Evolutionary conservation across 2,888 invertebrate species (phyloP).

Genomic region (Sminthurinus aureus): DNA sequence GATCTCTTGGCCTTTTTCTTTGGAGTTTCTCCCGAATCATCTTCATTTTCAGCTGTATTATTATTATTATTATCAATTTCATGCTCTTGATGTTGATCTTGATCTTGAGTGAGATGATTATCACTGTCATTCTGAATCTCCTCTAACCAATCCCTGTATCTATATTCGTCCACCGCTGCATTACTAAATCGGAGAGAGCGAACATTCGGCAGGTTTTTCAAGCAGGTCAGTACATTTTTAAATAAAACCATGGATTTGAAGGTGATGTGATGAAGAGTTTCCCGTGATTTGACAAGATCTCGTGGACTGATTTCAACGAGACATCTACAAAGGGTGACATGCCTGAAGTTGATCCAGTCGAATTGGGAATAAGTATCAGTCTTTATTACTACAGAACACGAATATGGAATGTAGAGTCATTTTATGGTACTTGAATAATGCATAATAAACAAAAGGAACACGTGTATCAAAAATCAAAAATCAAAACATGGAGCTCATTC

Average conservation of each 20-base stretch:
- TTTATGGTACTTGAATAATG: too few species aligned
- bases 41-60: too few species aligned
- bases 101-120: background rate
- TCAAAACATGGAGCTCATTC: too few species aligned
- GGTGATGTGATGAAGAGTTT: slow-evolving; percentile 16
- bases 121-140: background rate
- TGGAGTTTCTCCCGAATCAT: too few species aligned
- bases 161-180: slow-evolving; percentile 7
- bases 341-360: slow-evolving; percentile 15
- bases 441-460: too few species aligned
- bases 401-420: too few species aligned
- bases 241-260: slow-evolving; percentile 13
- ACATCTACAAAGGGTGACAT: slow-evolving; percentile 20
- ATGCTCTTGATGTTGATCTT: background rate
- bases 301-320: background rate
- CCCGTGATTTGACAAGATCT: background rate
- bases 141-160: background rate
- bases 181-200: background rate
- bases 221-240: slow-evolving; percentile 12
- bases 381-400: background rate
- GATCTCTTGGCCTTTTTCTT: too few species aligned
- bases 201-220: slow-evolving; percentile 15
- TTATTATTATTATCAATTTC: too few species aligned
- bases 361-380: background rate
- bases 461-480: too few species aligned